Percentiles rank a stretch among this genome's conserved stretches.
These are phyloP conservation scores for Thermophis baileyi DNA, from an alignment of 2,113 vertebrate species.

Conservation along the genomic window DNA sequence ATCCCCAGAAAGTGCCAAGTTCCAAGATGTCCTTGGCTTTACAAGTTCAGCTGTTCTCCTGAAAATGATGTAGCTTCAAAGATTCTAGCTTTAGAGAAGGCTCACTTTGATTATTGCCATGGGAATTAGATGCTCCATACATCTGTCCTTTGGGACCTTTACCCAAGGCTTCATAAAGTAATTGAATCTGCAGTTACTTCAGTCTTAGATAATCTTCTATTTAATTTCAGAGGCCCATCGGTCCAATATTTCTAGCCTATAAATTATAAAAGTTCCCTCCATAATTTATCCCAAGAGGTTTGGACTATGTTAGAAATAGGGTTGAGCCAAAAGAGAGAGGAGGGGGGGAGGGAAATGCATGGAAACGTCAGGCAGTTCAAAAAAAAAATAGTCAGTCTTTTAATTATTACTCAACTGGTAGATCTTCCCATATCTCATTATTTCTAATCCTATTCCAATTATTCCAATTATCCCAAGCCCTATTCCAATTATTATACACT, in stretches of 20 bases:
- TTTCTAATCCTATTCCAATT: background rate
- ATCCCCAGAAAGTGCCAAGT: background rate
- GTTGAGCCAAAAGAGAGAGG: background rate
- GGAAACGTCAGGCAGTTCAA: background rate
- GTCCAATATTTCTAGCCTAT: background rate
- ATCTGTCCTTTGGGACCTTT: background rate
- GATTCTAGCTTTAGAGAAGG: background rate
- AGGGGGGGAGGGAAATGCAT: background rate
- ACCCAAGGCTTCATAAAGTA: constrained; percentile 10
- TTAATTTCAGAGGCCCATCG: constrained; percentile 32
- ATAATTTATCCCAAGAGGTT: constrained; percentile 10
- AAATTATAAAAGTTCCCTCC: constrained; percentile 1
- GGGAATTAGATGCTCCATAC: background rate
- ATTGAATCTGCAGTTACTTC: constrained; percentile 19
- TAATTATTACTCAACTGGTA: background rate
- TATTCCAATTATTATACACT: background rate
- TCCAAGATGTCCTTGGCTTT: background rate
- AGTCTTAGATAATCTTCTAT: constrained; percentile 8
- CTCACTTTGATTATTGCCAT: background rate
- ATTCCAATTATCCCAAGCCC: background rate
- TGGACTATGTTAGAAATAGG: background rate
- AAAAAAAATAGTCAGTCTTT: background rate
- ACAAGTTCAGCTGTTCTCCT: background rate
- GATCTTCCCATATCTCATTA: background rate
- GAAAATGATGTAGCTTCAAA: background rate